Conservation (phyloP, 2,888 invertebrate genomes). For the Arctia plantaginis region DNA sequence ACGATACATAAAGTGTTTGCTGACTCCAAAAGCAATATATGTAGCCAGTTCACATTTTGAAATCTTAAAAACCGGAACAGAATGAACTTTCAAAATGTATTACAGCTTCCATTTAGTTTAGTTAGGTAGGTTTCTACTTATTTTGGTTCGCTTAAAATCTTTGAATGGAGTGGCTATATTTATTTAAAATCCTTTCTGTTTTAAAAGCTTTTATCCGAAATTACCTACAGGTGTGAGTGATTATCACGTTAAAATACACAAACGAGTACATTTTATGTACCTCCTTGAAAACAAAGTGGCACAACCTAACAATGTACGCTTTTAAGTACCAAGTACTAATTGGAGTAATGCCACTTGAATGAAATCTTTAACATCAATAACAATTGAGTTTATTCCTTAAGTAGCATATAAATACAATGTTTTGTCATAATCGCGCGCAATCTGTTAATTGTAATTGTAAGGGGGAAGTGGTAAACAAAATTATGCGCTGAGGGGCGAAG, state of each 20-base stretch:
- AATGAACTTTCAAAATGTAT: constrained; percentile 2
- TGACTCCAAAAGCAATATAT: not conserved
- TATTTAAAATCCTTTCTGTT: not conserved
- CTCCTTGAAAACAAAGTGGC: not conserved
- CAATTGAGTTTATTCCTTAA: not conserved
- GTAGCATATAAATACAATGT: not conserved
- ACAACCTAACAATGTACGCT: not conserved
- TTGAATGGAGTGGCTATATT: not conserved
- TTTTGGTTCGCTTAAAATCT: not conserved
- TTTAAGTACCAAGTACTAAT: not conserved
- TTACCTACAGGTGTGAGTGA: too few relatives aligned
- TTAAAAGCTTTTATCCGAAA: not conserved
- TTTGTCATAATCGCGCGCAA: not conserved
- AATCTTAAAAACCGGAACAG: not conserved
- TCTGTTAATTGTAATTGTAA: too few relatives aligned
- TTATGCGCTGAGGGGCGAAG: too few relatives aligned
- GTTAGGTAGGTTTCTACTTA: not conserved
- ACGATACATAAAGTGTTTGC: constrained; percentile 8
- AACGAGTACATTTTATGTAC: not conserved
- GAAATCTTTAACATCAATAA: not conserved
- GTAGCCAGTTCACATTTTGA: not conserved
- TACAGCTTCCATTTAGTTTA: not conserved
- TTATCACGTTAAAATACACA: not conserved
- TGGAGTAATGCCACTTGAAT: not conserved
- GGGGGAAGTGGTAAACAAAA: too few relatives aligned